phyloP scores from a whole-genome alignment of 2,888 invertebrate species.

The Exocentrus adspersus region DNA sequence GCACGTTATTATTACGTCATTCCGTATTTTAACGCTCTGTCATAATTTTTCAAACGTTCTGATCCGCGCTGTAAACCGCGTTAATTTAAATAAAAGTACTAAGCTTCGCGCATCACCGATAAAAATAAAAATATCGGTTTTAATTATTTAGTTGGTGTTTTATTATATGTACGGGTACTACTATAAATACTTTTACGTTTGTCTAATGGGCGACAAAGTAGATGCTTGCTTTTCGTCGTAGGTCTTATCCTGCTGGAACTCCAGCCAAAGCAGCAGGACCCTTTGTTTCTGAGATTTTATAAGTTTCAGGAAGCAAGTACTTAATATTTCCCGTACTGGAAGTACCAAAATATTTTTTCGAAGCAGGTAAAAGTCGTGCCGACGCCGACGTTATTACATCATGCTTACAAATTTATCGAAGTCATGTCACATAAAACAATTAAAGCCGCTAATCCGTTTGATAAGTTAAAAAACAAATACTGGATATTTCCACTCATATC shows the following conservation, averaged over 20 bases:
- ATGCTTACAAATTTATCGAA: slow-evolving; percentile 8
- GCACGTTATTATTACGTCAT: not conserved
- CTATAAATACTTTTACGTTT: not conserved
- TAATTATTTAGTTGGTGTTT: not conserved
- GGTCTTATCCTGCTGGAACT: no score
- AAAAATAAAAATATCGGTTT: slow-evolving; percentile 3
- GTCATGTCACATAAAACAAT: slow-evolving; percentile 15
- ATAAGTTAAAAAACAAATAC: slow-evolving; percentile 7
- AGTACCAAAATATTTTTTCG: no score
- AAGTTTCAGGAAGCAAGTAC: no score
- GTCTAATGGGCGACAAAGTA: no score
- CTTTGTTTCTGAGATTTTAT: no score
- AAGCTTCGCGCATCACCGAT: not conserved
- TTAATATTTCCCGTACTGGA: no score
- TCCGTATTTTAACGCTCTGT: not conserved
- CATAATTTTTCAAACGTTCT: not conserved
- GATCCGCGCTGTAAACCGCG: not conserved
- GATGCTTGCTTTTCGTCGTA: no score
- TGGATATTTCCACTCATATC: not conserved
- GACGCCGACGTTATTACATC: not conserved
- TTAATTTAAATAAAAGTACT: not conserved
- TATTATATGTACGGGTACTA: no score
- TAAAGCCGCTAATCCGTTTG: slow-evolving; percentile 19
- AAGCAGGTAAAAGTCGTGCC: not conserved
- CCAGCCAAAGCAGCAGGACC: no score